phyloP scores from a whole-genome alignment of 2,113 vertebrate species.

The Cervus canadensis region DNA sequence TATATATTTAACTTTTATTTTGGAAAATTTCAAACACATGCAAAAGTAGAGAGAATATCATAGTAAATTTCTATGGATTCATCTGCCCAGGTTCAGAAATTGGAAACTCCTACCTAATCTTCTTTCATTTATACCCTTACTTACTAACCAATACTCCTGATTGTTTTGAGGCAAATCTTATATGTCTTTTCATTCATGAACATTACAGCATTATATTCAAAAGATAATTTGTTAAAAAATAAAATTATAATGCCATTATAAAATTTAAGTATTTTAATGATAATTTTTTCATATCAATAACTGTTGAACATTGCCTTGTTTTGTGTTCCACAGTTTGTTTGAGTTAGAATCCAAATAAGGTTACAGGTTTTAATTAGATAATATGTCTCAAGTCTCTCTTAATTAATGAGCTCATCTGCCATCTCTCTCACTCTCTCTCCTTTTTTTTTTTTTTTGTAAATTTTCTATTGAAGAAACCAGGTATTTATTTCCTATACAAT shows the following conservation, averaged over 20 bases:
- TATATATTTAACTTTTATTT: background rate
- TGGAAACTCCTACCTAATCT: background rate
- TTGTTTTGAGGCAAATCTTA: background rate
- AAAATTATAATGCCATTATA: background rate
- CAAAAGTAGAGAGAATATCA: background rate
- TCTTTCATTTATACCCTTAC: background rate
- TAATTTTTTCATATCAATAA: background rate
- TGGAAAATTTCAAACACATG: background rate
- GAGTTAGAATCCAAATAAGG: background rate
- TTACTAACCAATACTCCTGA: background rate
- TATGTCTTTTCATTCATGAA: background rate
- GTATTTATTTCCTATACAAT: background rate
- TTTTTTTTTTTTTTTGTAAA: background rate
- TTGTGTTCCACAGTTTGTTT: slow-evolving; percentile 4
- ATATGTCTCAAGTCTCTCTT: background rate
- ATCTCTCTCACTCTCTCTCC: background rate
- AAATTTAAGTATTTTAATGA: background rate
- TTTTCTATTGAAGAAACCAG: background rate
- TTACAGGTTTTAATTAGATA: background rate
- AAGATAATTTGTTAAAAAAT: background rate
- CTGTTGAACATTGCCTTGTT: background rate
- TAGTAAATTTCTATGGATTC: background rate
- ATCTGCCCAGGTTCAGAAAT: background rate
- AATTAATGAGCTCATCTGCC: background rate
- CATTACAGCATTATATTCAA: background rate